Conservation (phyloP, 35 echinoderm and acorn worm species). For the Eucidaris tribuloides region DNA sequence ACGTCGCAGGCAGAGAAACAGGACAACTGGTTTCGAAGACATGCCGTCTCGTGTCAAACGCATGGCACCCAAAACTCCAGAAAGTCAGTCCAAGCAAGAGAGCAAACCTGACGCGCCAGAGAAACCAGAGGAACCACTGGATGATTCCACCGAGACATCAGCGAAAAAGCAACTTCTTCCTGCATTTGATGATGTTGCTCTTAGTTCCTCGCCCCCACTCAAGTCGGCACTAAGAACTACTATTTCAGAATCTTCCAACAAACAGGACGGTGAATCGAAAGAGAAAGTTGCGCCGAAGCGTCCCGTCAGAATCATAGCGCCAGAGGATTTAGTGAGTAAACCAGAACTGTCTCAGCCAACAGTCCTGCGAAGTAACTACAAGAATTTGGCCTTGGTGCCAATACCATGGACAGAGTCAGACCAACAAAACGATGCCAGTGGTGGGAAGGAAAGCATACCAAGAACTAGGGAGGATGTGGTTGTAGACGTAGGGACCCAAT, state of each 20-base stretch:
- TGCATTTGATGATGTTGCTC: not conserved
- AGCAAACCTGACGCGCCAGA: too few species aligned
- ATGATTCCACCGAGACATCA: too few species aligned
- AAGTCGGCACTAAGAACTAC: slow-evolving; percentile 64
- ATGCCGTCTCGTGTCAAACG: slow-evolving; percentile 51
- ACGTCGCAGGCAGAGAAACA: slow-evolving; percentile 30
- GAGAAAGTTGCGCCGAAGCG: slow-evolving; percentile 38
- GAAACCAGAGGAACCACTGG: too few species aligned
- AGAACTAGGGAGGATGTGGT: not conserved
- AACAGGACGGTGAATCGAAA: slow-evolving; percentile 9
- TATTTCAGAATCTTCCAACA: slow-evolving; percentile 11
- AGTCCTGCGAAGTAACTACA: slow-evolving; percentile 6
- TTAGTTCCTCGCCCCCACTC: slow-evolving; percentile 23
- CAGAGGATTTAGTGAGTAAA: not conserved
- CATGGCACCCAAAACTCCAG: slow-evolving; percentile 12
- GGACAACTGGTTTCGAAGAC: slow-evolving; percentile 78
- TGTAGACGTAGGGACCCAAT: not conserved
- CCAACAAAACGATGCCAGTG: not conserved
- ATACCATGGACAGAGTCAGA: not conserved
- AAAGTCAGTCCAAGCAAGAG: too few species aligned
- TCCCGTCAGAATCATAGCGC: slow-evolving; percentile 58
- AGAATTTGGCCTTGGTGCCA: slow-evolving; percentile 1
- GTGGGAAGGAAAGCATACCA: not conserved
- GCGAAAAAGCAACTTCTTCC: too few species aligned
- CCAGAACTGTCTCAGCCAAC: not conserved